Evolutionary conservation across 2,113 vertebrate genomes (phyloP), one percentile per base, ranked within the genome.

Genomic region (Leucoraja erinaceus): DNA sequence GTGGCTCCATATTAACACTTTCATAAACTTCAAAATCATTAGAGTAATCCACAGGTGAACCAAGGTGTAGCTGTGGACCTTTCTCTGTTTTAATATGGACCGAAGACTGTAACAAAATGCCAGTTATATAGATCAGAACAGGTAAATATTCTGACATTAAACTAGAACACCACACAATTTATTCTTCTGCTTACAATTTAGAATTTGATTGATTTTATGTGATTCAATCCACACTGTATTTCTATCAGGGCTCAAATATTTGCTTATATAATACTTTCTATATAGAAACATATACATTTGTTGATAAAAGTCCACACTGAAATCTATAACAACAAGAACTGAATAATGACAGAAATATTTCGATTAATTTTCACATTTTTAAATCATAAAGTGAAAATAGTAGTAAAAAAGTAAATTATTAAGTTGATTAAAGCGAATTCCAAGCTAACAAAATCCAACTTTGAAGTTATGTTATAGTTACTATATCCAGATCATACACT

Each of bases 1-100:
- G 90, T 94, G 97, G 94, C 94, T 97, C 96, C 95, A 96, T 93
- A n/a, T 93, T 94, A 93, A 95, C 28, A 54, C 96, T 97, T 94
- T 96, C 96, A 93, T 94, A 95, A 3, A 94, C 94, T 94, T 99
- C 98, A 95, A 97, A 98, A 94, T 98, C 97, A 28, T 98, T 97
- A 0, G 97, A 95, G 95, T 96, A 98, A 84, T 94, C 94, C 33
- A 93, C 93, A 93, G 96, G 96, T 75, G 98, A 97, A 14, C 95
- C 95, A 56, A 98, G 93, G 81, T 94, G 94, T 93, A 98, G 95
- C 94, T 94, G 95, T 0, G 78, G 74, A 78, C 98, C 98, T 12
- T 94, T 93, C 95, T 98, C 98, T 28, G 98, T 97, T 95, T 96
- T 97, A 95, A 99, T 98, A 22, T 96, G 95, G 94, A 99, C 95